A percentile compares a stretch with the other conserved stretches of the same genome.
These are phyloP conservation scores for Stenotaenia linearis DNA, from an alignment of 2,888 invertebrate species.

Conservation along the genomic window DNA sequence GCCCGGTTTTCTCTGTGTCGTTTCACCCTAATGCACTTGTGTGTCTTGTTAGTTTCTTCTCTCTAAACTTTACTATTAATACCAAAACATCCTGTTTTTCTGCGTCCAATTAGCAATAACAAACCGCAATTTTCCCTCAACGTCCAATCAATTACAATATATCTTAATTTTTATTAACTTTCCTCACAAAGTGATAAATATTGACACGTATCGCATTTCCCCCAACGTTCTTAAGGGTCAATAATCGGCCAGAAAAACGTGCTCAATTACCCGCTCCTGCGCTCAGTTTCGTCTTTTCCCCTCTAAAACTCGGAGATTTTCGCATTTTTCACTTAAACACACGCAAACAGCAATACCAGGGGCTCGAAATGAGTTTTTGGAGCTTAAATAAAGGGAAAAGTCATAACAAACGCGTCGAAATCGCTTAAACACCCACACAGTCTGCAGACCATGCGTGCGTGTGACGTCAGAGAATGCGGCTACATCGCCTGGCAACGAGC, in stretches of 20 bases:
- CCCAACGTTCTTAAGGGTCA: not conserved
- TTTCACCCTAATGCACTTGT: not conserved
- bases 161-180: no score
- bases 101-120: no score
- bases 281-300: not conserved
- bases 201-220: no score
- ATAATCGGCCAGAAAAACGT: constrained; percentile 8
- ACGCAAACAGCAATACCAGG: no score
- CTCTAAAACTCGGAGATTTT: not conserved
- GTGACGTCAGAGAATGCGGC: constrained; percentile 17
- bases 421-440: not conserved
- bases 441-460: constrained; percentile 14
- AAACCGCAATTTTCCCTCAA: no score
- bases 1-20: not conserved
- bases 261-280: constrained; percentile 1
- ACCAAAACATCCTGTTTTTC: not conserved
- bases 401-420: not conserved
- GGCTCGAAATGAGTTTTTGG: no score
- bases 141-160: no score
- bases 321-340: not conserved
- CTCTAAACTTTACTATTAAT: not conserved
- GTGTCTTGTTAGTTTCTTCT: not conserved
- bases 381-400: no score
- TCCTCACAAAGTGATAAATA: not conserved
- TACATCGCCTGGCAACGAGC: not conserved